Percentiles rank a stretch among this genome's conserved stretches.
phyloP scores from a whole-genome alignment of 2,888 invertebrate species.

The Drymonia ruficornis region DNA sequence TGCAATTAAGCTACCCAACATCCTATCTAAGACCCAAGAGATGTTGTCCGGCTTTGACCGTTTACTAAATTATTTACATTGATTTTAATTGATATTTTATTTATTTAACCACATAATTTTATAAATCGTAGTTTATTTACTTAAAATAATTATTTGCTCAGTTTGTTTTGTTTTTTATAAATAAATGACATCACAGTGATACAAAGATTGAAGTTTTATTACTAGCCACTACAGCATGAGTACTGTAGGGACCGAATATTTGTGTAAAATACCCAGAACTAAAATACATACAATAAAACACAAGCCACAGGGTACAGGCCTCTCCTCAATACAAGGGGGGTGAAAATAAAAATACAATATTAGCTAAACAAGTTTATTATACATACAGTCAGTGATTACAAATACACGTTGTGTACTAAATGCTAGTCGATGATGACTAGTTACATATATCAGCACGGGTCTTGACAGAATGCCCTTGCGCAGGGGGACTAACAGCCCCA shows the following conservation, averaged over 20 bases:
- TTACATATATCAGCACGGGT: neutral
- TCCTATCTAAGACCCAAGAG: too few species aligned
- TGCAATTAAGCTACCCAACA: too few species aligned
- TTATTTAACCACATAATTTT: neutral
- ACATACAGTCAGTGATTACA: conserved; percentile 37
- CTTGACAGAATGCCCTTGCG: too few species aligned
- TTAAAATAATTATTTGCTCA: conserved; percentile 30
- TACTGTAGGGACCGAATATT: too few species aligned
- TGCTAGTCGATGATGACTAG: conserved; percentile 53
- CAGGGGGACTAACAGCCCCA: too few species aligned
- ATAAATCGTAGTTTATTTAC: neutral
- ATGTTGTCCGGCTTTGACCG: too few species aligned
- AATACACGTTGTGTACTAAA: conserved; percentile 30
- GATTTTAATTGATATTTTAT: neutral
- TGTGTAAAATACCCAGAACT: too few species aligned
- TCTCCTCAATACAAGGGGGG: too few species aligned
- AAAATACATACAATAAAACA: too few species aligned
- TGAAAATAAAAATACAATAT: conserved; percentile 1
- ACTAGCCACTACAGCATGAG: too few species aligned
- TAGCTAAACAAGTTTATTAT: conserved; percentile 25
- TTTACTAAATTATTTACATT: too few species aligned
- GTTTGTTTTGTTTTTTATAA: conserved; percentile 35
- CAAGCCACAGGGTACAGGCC: too few species aligned
- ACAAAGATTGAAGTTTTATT: conserved; percentile 15
- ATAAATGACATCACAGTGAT: conserved; percentile 29